Base-by-base conservation (phyloP, 1,140 invertebrate genomes). In the Teleogryllus occipitalis region DNA sequence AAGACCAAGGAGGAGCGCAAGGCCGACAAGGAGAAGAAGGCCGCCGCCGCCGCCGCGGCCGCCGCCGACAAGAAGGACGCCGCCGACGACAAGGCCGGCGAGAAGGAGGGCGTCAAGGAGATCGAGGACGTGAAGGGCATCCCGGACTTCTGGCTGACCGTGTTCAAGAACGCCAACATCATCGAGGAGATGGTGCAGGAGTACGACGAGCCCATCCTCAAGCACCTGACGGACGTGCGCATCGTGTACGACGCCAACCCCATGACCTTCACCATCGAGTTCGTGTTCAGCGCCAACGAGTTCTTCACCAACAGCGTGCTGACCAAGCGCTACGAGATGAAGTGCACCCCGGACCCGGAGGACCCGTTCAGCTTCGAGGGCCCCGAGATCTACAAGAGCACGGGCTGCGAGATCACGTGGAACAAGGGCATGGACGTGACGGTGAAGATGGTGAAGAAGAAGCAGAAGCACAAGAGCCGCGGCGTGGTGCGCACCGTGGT, bases 401-500 rank as follows among this genome's bases (percentile, higher is more conserved):
- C 54, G 54, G 54, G 54, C 10, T 65, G 54, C 54, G 54, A 65
- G 18, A 65, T 65, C 54, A 65, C 10, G 10, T 65, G 54, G 54
- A 65, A 65, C 54, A 65, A 65, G 54, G 54, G 54, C 10, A 65
- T 65, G 54, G 54, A 65, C 18, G 54, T 65, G 54, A 65, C 54
- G 54, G 54, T 65, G 54, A 65, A 65, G 54, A 65, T 65, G 54
- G 54, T 65, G 54, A 65, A 65, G 54, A 65, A 65, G 54, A 65
- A 65, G 54, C 54, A 65, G 54, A 65, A 65, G 54, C 54, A 65
- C 54, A 65, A 65, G 54, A 65, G 54, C 54, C 54, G 54, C 18
- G 54, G 54, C 54, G 54, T 65, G 54, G 54, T 65, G 54, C 54
- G 54, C 54, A 65, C 54, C 10, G 54, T 65, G 54, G 54, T 65